Base-by-base conservation (phyloP, 2,888 invertebrate genomes). In the Tipula unca region DNA sequence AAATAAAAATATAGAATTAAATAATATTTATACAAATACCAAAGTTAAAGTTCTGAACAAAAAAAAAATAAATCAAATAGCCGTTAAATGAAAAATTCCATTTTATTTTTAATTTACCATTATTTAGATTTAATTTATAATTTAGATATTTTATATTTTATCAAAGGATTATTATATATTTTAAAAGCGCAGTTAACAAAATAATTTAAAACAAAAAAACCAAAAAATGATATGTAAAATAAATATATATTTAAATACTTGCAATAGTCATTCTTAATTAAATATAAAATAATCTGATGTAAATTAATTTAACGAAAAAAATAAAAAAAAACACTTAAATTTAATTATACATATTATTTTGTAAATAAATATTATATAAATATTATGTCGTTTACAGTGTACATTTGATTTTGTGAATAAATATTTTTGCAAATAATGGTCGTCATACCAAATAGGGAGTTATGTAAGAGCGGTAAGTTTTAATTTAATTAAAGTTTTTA, bases 11-110 rank as follows among this genome's bases (percentile, higher is more conserved):
- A 69, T 69, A 69, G 69, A 20, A 69, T 69, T 69, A 69, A 69
- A 25, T 69, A 69, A 69, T 69, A 69, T 25, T 69, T 69, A 69
- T 13, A 25, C 69, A 25, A 25, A 69, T 69, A 69, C 69, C 69
- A 69, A 69, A 69, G 69, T 69, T 69, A 69, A 69, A 69, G 69
- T 69, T 69, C 69, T 69, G 69, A 69, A 69, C 69, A 69, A 69
- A 69, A 54, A 69, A 25, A 10, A 69, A 69, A 69, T 17, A 69
- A 25, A 10, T 69, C 17, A 39, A 17, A n/a, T 48, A 48, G 17
- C 48, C 48, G 48, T 17, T 25, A 25, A 69, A 48, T 13, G n/a
- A 69, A 48, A 48, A 48, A 17, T 8, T 25, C 25, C 69, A 69
- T 69, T 69, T 69, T 25, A 69, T 69, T 69, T 20, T 25, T 25